phyloP scores from a whole-genome alignment of 1,140 invertebrate genomes.

The Cydia strobilella region DNA sequence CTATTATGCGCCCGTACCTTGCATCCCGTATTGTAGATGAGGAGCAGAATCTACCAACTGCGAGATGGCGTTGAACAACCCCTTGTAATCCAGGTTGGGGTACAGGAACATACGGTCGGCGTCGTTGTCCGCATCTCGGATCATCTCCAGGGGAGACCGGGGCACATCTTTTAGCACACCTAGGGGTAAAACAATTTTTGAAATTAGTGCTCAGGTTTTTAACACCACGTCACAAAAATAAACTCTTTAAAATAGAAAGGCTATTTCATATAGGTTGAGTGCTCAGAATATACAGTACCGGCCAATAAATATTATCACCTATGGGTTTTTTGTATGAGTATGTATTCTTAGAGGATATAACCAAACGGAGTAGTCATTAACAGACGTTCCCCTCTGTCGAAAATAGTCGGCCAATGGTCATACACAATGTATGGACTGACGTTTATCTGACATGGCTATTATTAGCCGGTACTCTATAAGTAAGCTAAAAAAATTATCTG shows the following conservation, averaged over 20 bases:
- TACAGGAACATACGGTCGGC: slow-evolving; percentile 92
- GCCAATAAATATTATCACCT: too few relatives aligned
- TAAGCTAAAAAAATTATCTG: too few relatives aligned
- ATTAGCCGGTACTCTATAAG: too few relatives aligned
- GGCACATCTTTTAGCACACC: slow-evolving; percentile 97
- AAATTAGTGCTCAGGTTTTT: background rate
- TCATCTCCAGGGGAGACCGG: slow-evolving; percentile 93
- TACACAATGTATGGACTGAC: too few relatives aligned
- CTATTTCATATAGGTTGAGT: background rate
- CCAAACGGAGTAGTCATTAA: too few relatives aligned
- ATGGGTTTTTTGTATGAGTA: too few relatives aligned
- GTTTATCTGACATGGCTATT: too few relatives aligned
- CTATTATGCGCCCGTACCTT: slow-evolving; percentile 80
- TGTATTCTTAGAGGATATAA: too few relatives aligned
- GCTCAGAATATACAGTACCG: too few relatives aligned
- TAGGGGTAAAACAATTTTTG: slow-evolving; percentile 62
- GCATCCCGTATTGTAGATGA: slow-evolving; percentile 90
- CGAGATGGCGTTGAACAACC: slow-evolving; percentile 92
- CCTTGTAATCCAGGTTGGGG: slow-evolving; percentile 97
- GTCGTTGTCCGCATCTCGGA: slow-evolving; percentile 92
- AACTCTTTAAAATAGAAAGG: background rate
- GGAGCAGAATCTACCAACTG: slow-evolving; percentile 91
- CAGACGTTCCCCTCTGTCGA: too few relatives aligned
- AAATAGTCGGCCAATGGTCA: too few relatives aligned
- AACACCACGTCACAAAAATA: too few relatives aligned